phyloP scores from a whole-genome alignment of 1,140 invertebrate species.

The Lucilia cuprina region DNA sequence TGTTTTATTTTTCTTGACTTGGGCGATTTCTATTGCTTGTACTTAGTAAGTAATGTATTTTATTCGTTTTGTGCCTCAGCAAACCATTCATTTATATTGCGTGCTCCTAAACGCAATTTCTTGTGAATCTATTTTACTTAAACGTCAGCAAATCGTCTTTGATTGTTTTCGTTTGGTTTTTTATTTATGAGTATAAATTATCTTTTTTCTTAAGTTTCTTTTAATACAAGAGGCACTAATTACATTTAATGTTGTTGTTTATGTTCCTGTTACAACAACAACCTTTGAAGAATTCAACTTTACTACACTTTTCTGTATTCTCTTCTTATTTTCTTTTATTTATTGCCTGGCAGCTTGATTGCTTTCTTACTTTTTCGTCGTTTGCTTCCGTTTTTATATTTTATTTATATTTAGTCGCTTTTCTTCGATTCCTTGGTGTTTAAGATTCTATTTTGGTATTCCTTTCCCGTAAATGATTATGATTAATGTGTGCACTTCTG shows the following conservation, averaged over 20 bases:
- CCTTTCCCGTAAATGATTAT: not conserved
- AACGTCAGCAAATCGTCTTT: not conserved
- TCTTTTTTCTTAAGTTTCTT: not conserved
- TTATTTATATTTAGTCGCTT: no score
- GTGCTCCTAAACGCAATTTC: not conserved
- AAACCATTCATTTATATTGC: slow-evolving; percentile 5
- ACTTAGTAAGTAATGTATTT: no score
- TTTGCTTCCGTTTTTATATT: slow-evolving; percentile 26
- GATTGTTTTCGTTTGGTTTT: slow-evolving; percentile 11
- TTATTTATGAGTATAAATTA: not conserved
- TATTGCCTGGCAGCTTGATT: not conserved
- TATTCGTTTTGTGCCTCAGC: not conserved
- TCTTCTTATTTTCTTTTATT: not conserved
- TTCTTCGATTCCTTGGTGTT: slow-evolving; percentile 10
- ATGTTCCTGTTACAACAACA: slow-evolving; percentile 18
- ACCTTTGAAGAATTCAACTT: not conserved
- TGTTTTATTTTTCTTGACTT: not conserved
- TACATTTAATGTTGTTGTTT: slow-evolving; percentile 30
- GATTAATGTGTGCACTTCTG: slow-evolving; percentile 31
- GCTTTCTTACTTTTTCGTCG: not conserved
- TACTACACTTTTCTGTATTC: not conserved
- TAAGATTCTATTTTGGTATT: slow-evolving; percentile 1
- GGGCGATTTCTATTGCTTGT: no score
- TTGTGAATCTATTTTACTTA: slow-evolving; percentile 1
- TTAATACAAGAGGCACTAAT: slow-evolving; percentile 31